Evolutionary conservation across 1,140 invertebrate species (phyloP).

Genomic region (Drosophila mauritiana): DNA sequence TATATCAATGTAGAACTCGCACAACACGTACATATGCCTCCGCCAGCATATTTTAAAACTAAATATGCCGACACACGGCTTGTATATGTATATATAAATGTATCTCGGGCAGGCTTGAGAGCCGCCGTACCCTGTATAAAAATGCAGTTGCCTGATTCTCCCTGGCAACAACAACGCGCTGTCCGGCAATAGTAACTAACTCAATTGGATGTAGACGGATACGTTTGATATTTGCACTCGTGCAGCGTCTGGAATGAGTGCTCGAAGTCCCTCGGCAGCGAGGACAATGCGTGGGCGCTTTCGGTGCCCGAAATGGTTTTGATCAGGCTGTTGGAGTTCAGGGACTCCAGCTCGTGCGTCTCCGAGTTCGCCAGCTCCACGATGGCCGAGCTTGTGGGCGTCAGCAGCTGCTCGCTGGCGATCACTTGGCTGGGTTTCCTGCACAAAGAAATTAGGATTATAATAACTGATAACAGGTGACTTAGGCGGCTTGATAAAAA

Average conservation of each 20-base stretch:
- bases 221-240: conserved; percentile 52
- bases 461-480: too few relatives aligned
- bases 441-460: neutral
- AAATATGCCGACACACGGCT: conserved; percentile 44
- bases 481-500: too few relatives aligned
- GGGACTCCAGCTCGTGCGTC: conserved; percentile 85
- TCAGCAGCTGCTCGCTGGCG: conserved; percentile 78
- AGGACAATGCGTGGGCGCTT: conserved; percentile 54
- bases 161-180: conserved; percentile 12
- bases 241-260: conserved; percentile 72
- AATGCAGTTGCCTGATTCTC: conserved; percentile 55
- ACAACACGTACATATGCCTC: conserved; percentile 33
- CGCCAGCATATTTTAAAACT: conserved; percentile 29
- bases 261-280: conserved; percentile 65
- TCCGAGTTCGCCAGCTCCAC: conserved; percentile 84
- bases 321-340: conserved; percentile 81
- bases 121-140: conserved; percentile 48
- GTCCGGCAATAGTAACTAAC: conserved; percentile 48
- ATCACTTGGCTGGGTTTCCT: conserved; percentile 79
- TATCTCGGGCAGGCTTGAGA: conserved; percentile 30
- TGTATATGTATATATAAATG: conserved; percentile 61
- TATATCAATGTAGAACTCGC: conserved; percentile 45
- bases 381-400: conserved; percentile 82
- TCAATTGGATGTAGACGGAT: conserved; percentile 59
- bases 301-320: conserved; percentile 81